Evolutionary conservation across 2,113 vertebrate species (phyloP).

Genomic region (Nerophis lumbriciformis): DNA sequence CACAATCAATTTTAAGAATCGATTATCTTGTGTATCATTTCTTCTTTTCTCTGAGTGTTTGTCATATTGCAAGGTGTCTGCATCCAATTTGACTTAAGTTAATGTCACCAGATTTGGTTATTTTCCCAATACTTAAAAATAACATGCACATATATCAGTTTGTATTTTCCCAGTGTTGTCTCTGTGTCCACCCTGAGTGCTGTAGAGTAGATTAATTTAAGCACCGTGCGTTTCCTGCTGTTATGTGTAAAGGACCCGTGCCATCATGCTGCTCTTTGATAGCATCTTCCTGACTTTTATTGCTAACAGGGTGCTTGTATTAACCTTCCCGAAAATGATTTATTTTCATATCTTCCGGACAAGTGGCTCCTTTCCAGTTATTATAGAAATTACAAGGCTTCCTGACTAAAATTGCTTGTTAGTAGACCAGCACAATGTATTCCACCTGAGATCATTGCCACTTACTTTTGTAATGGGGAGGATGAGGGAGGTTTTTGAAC

Average conservation of each 20-base stretch:
- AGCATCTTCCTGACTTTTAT: background rate
- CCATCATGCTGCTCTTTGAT: background rate
- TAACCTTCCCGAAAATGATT: background rate
- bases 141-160: no score
- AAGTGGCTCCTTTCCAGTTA: background rate
- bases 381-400: background rate
- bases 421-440: background rate
- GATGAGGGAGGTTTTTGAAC: background rate
- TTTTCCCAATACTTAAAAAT: no score
- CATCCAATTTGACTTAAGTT: no score
- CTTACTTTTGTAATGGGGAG: background rate
- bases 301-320: slow-evolving; percentile 17
- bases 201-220: background rate
- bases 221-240: background rate
- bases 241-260: slow-evolving; percentile 2
- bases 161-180: background rate
- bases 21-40: no score
- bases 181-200: background rate
- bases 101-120: no score
- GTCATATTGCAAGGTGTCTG: no score
- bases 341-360: background rate
- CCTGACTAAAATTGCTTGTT: background rate
- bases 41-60: no score
- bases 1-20: no score
- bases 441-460: background rate